Evolutionary conservation across 2,113 vertebrate genomes (phyloP).

Genomic region (Nipponia nippon): DNA sequence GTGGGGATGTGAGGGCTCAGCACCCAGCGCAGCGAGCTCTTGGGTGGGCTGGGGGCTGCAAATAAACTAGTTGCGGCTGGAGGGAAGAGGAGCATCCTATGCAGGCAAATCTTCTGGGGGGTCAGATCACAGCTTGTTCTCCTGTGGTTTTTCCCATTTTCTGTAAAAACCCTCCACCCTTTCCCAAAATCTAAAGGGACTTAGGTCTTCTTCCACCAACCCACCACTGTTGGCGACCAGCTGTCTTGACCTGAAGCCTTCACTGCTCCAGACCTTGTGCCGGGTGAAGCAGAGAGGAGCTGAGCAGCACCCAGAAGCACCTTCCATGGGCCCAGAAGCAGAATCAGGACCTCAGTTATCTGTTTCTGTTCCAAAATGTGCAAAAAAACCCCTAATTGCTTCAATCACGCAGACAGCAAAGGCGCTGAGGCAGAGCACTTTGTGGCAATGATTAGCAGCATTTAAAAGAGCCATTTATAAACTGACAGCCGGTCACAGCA

Average conservation of each 20-base stretch:
- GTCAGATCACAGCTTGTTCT: not conserved
- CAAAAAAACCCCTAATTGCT: not conserved
- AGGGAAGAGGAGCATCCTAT: not conserved
- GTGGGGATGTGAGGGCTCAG: fast-evolving
- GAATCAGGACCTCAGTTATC: not conserved
- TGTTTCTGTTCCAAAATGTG: not conserved
- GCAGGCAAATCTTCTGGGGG: not conserved
- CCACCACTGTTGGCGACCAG: not conserved
- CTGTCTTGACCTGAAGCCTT: not conserved
- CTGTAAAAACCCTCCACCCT: not conserved
- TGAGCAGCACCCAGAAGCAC: not conserved
- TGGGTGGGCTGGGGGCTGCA: not conserved
- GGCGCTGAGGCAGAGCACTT: constrained; percentile 39
- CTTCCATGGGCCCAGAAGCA: not conserved
- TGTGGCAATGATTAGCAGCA: constrained; percentile 38
- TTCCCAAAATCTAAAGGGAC: not conserved
- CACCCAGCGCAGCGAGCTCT: fast-evolving
- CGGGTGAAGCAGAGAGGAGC: not conserved
- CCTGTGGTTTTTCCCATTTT: not conserved
- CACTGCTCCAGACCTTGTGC: fast-evolving
- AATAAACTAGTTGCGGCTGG: not conserved
- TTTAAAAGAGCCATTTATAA: constrained; percentile 62
- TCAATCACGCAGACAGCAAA: not conserved
- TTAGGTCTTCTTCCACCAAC: not conserved
- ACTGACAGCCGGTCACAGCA: constrained; percentile 9